Percentiles rank a stretch among this genome's conserved stretches.
Evolutionary conservation across 1,140 invertebrate genomes (phyloP).

Genomic region (Sinella curviseta): DNA sequence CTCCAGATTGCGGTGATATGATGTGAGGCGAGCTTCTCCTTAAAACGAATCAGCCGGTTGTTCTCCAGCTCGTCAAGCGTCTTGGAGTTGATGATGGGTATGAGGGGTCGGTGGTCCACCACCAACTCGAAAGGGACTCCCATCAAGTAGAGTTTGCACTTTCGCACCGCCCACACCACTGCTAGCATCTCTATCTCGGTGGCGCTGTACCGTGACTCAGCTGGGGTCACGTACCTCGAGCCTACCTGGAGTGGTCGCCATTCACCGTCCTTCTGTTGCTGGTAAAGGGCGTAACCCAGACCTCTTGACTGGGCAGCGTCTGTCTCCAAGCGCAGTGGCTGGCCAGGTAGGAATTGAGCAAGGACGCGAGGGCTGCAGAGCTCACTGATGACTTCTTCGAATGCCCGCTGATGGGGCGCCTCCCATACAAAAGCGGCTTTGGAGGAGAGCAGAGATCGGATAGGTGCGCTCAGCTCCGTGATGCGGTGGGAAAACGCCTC

Average conservation of each 20-base stretch:
- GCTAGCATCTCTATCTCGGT: neutral
- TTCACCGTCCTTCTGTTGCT: neutral
- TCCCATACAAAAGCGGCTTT: constrained; percentile 1
- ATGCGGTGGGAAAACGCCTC: constrained; percentile 3
- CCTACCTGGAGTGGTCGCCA: neutral
- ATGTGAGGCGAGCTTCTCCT: neutral
- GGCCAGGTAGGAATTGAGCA: neutral
- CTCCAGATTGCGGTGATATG: neutral
- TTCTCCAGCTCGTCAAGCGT: neutral
- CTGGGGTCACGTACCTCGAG: neutral
- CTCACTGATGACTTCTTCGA: neutral
- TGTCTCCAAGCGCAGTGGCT: neutral
- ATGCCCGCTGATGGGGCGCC: neutral
- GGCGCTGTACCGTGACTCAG: neutral
- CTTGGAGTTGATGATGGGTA: neutral
- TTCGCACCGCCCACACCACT: neutral
- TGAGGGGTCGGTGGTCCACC: neutral
- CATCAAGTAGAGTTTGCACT: neutral
- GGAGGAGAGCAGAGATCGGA: neutral
- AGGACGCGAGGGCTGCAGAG: neutral
- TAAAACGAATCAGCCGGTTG: neutral
- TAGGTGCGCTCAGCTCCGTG: neutral
- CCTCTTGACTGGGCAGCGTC: constrained; percentile 1
- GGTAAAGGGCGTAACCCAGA: neutral
- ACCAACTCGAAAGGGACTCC: neutral